Base-by-base conservation (phyloP, 1,140 invertebrate genomes). In the Drosophila arawakana region DNA sequence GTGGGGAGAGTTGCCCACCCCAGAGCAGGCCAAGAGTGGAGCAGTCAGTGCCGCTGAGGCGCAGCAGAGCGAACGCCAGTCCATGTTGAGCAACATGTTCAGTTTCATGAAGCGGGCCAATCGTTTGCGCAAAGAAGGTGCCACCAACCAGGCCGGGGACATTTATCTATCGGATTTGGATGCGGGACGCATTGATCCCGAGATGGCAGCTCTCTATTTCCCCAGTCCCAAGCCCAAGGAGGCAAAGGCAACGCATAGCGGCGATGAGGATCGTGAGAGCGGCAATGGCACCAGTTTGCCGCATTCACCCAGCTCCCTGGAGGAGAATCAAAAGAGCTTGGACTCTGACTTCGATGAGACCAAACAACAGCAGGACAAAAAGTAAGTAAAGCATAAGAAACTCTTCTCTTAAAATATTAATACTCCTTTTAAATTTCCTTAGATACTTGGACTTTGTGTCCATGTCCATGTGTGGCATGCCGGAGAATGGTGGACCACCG, bases 111-210 rank as follows among this genome's bases (percentile, higher is more conserved):
- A 96, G 92, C 95, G 95, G 79, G 96, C 95, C 5, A 95, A 95
- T 91, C 95, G 95, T 76, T 94, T 96, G 66, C 94, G 96, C 76
- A 95, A 96, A 74, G 95, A 95, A 83, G 94, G 95, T 52, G 81
- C 68, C 18, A 44, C 52, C 4, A 94, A 94, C 61, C 93, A 93
- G 1, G 97, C 97, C 68, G 97, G 97, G 69, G 97, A 97, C 78
- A 96, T 99, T 79, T 99, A 99, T 93, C 94, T 98, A 8, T 97
- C 98, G 52, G 98, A 99, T 90, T 93, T 99, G 35, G 97, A 97
- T 91, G 94, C 96, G 3, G 96, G 97, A 49, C 95, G 96, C 78
- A 94, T 98, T 92, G 97, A 98, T 91, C 97, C 97, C 3, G 97
- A 98, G 92, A 95, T 97, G 59, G 96, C 97, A 2, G 96, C 96